phyloP scores from a whole-genome alignment of 2,888 invertebrate genomes.

The Troilus luridus region DNA sequence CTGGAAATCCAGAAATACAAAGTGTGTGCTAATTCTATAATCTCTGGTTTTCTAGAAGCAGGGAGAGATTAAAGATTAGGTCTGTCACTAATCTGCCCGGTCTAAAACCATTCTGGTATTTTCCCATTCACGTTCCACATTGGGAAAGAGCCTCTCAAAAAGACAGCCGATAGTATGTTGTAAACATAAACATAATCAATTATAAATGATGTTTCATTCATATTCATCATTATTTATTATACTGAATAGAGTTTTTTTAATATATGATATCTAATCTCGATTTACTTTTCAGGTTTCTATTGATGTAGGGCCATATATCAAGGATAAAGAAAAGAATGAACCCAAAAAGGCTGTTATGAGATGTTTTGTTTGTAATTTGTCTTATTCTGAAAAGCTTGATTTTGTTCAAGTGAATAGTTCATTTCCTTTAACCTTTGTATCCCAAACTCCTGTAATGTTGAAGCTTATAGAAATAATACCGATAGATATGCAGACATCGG shows the following conservation, averaged over 20 bases:
- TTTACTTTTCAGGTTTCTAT: conserved; percentile 62
- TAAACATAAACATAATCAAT: background rate
- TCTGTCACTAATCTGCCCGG: too few relatives aligned
- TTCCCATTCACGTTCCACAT: too few relatives aligned
- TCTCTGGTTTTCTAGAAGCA: too few relatives aligned
- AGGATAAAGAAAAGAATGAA: conserved; percentile 14
- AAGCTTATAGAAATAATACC: conserved; percentile 63
- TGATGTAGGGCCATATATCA: conserved; percentile 59
- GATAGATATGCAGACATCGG: conserved; percentile 62
- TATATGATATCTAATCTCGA: background rate
- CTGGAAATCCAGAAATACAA: too few relatives aligned
- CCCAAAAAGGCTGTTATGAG: conserved; percentile 65
- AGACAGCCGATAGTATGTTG: too few relatives aligned
- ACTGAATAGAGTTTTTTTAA: too few relatives aligned
- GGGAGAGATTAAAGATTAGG: too few relatives aligned
- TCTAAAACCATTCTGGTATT: too few relatives aligned
- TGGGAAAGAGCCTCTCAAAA: too few relatives aligned
- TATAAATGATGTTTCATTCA: background rate
- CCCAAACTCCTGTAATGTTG: conserved; percentile 68
- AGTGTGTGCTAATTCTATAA: too few relatives aligned
- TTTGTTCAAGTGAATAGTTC: conserved; percentile 69
- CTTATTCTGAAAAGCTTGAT: conserved; percentile 67
- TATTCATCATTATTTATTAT: too few relatives aligned
- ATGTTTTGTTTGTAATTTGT: conserved; percentile 69
- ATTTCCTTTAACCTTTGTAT: conserved; percentile 69